Percentiles rank a stretch among this genome's conserved stretches.
Conservation (phyloP, 64 coral and sea anemone genomes). For the Hydrozoanthus tunicans region DNA sequence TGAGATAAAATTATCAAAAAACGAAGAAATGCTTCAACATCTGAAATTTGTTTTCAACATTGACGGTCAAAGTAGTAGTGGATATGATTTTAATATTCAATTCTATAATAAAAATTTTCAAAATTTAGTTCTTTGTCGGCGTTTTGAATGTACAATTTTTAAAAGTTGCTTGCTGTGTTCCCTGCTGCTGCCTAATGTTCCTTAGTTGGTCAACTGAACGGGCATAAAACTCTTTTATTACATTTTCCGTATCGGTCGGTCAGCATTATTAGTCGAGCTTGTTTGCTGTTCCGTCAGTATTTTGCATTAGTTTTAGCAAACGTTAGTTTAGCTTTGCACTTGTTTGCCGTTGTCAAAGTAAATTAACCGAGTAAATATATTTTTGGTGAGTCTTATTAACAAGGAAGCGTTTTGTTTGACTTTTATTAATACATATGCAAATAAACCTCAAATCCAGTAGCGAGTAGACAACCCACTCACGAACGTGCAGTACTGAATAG, state of each 20-base stretch:
- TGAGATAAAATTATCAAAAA: background rate
- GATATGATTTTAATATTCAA: background rate
- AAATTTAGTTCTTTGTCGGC: background rate
- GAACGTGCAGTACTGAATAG: background rate
- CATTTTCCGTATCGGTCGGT: background rate
- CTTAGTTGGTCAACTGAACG: background rate
- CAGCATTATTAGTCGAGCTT: background rate
- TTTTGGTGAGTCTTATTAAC: background rate
- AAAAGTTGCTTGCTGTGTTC: background rate
- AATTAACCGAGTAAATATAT: slow-evolving; percentile 25
- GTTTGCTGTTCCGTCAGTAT: background rate
- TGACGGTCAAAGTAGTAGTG: background rate
- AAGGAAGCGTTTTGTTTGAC: slow-evolving; percentile 3
- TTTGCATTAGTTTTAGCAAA: background rate
- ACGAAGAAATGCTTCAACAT: background rate
- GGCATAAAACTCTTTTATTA: background rate
- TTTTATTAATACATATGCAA: slow-evolving; percentile 14
- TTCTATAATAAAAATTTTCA: background rate
- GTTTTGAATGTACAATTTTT: background rate
- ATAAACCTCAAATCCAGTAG: background rate
- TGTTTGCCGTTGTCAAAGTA: background rate
- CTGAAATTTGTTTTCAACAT: background rate
- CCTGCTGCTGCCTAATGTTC: background rate
- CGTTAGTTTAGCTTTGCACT: background rate
- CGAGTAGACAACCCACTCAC: background rate